phyloP scores from a whole-genome alignment of 92 coral and sea anemone species.

The Actinernus sp. region DNA sequence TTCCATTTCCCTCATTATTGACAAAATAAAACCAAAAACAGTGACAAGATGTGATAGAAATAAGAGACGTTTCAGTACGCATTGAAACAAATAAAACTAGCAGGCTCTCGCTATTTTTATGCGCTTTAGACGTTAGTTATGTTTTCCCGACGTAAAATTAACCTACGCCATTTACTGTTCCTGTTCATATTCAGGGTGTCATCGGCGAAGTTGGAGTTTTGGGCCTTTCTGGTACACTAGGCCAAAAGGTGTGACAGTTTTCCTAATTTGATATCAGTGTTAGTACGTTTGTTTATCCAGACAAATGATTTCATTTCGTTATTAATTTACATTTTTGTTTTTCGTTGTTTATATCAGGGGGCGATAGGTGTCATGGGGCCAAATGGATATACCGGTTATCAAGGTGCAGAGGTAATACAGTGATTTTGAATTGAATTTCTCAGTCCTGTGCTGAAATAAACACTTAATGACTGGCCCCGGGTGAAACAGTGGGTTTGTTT shows the following conservation, averaged over 20 bases:
- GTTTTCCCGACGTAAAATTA: neutral
- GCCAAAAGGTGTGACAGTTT: slow-evolving; percentile 38
- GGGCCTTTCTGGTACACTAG: slow-evolving; percentile 45
- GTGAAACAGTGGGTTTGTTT: too few relatives aligned
- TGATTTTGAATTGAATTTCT: neutral
- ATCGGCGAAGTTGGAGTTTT: slow-evolving; percentile 21
- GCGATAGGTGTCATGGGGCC: slow-evolving; percentile 61
- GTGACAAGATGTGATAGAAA: too few relatives aligned
- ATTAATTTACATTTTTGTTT: too few relatives aligned
- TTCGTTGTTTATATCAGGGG: slow-evolving; percentile 65
- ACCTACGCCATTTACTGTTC: neutral
- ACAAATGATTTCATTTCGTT: too few relatives aligned
- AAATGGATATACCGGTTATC: slow-evolving; percentile 62
- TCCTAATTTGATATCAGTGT: too few relatives aligned
- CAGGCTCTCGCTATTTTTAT: neutral
- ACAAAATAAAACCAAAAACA: too few relatives aligned
- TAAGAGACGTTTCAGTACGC: too few relatives aligned
- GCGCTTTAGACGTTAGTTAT: neutral
- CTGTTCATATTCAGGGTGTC: slow-evolving; percentile 11
- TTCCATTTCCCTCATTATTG: too few relatives aligned
- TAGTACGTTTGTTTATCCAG: too few relatives aligned
- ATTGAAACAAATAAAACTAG: too few relatives aligned
- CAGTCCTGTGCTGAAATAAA: too few relatives aligned
- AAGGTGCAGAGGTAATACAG: slow-evolving; percentile 68
- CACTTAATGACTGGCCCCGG: too few relatives aligned